phyloP scores from a whole-genome alignment of 2,797 vertebrate species.

The Urosaurus nigricauda region DNA sequence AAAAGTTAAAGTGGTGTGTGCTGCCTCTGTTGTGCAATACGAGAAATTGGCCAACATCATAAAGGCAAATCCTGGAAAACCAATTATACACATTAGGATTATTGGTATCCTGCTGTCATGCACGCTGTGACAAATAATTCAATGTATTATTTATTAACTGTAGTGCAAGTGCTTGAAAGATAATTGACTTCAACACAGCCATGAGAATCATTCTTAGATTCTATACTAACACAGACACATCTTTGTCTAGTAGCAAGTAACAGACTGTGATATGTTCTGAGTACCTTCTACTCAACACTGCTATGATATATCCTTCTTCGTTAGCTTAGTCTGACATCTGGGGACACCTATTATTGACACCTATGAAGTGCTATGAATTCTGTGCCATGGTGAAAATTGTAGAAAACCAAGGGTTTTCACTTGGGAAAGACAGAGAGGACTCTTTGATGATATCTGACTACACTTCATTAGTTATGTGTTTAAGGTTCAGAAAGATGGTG shows the following conservation, averaged over 20 bases:
- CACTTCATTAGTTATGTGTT: no score
- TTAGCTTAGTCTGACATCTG: not conserved
- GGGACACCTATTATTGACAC: not conserved
- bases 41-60: not conserved
- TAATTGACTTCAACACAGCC: constrained; percentile 7
- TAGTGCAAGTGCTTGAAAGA: not conserved
- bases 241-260: not conserved
- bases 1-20: constrained; percentile 27
- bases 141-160: constrained; percentile 25
- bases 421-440: not conserved
- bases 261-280: not conserved
- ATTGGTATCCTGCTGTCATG: constrained; percentile 17
- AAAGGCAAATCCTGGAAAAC: constrained; percentile 30
- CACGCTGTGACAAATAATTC: constrained; percentile 14
- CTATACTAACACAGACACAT: not conserved
- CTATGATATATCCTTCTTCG: not conserved
- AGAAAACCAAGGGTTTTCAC: not conserved
- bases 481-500: not conserved
- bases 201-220: not conserved
- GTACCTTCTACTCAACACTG: not conserved
- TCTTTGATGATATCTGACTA: no score
- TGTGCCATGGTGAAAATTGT: not conserved
- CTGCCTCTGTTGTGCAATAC: constrained; percentile 10
- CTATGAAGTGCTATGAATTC: not conserved
- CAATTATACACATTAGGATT: constrained; percentile 32